Percentiles rank a stretch among this genome's conserved stretches.
These are phyloP conservation scores for Carlito syrichta DNA, from an alignment of 2,113 vertebrate genomes.

Conservation along the genomic window DNA sequence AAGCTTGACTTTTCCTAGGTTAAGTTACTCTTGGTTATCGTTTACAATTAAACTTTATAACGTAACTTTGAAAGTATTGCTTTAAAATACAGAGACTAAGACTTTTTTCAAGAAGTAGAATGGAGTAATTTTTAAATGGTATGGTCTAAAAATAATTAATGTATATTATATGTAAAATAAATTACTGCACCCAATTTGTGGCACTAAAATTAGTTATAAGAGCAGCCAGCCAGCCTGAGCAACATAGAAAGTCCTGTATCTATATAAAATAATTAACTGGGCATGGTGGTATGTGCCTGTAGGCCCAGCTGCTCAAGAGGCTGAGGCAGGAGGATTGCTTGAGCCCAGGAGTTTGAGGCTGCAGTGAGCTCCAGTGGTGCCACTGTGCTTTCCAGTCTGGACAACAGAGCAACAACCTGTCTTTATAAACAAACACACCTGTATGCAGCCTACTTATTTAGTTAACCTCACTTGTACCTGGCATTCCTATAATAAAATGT, in stretches of 20 bases:
- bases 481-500: too few relatives aligned
- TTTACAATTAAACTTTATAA: not conserved
- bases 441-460: too few relatives aligned
- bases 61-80: conserved; percentile 8
- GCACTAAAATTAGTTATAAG: not conserved
- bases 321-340: not conserved
- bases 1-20: not conserved
- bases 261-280: not conserved
- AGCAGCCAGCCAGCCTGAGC: not conserved
- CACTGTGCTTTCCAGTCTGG: not conserved
- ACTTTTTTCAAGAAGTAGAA: not conserved
- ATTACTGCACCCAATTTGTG: not conserved
- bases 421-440: not conserved
- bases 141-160: not conserved
- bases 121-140: not conserved
- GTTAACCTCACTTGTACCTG: too few relatives aligned
- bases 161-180: not conserved
- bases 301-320: not conserved
- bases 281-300: not conserved
- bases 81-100: not conserved
- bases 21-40: not conserved
- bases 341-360: not conserved
- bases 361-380: not conserved
- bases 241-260: not conserved
- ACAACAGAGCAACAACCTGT: not conserved